Conservation (phyloP, 2,113 vertebrate species). For the Vireo altiloquus region DNA sequence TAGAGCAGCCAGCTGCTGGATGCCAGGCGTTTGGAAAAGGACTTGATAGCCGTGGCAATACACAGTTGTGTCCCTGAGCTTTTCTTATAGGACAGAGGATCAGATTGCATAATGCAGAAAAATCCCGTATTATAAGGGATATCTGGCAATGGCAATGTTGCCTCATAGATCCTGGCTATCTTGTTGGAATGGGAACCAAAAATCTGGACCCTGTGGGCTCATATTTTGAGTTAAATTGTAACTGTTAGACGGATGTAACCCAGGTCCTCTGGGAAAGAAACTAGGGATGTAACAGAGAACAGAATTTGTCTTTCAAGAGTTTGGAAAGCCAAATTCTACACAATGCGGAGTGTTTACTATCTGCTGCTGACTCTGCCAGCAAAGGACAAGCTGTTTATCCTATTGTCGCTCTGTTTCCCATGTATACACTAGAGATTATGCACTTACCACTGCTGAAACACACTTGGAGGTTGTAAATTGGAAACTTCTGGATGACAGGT, state of each 20-base stretch:
- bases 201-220: background rate
- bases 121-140: background rate
- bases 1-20: constrained; percentile 6
- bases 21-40: background rate
- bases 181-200: background rate
- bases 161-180: background rate
- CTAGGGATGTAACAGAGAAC: background rate
- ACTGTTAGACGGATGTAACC: background rate
- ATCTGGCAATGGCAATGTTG: background rate
- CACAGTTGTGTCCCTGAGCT: background rate
- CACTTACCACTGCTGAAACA: constrained; percentile 5
- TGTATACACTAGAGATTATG: constrained; percentile 30
- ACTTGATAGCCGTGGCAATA: background rate
- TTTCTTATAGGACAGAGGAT: constrained; percentile 1
- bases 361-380: constrained; percentile 4
- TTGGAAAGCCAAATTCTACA: constrained; percentile 29
- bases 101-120: background rate
- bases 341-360: constrained; percentile 8
- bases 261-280: background rate
- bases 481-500: background rate
- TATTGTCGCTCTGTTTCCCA: background rate
- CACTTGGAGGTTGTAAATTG: background rate
- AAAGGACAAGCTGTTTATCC: constrained; percentile 29
- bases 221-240: background rate
- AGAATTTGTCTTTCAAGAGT: constrained; percentile 29